Evolutionary conservation across 2,797 vertebrate species (phyloP).

Genomic region (Sphenodon punctatus): DNA sequence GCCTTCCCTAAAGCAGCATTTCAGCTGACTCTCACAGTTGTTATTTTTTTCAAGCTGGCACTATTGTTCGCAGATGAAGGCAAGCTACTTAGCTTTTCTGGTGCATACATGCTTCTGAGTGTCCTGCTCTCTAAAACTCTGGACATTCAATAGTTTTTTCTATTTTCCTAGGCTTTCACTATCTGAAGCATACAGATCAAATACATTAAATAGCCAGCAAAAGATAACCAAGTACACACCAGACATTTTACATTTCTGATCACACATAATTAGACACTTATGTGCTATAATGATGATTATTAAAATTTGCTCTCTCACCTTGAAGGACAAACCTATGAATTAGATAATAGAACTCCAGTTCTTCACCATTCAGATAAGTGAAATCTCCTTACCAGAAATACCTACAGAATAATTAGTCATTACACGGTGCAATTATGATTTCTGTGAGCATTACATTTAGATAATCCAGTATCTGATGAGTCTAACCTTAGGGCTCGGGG

Average conservation of each 20-base stretch:
- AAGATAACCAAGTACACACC: background rate
- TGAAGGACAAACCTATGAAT: background rate
- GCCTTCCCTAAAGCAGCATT: background rate
- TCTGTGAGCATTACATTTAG: background rate
- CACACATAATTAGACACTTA: constrained; percentile 32
- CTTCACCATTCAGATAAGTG: background rate
- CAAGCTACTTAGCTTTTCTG: fast-evolving
- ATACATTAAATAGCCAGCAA: background rate
- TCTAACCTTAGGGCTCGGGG: background rate
- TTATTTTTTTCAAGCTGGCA: background rate
- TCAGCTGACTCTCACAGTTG: background rate
- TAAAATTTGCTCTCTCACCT: constrained; percentile 44
- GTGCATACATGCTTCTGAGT: background rate
- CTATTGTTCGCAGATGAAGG: background rate
- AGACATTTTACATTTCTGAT: constrained; percentile 21
- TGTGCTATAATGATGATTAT: constrained; percentile 38
- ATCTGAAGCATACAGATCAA: background rate
- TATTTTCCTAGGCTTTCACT: background rate
- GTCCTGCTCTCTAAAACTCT: background rate
- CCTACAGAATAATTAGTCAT: background rate
- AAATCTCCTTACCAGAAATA: background rate
- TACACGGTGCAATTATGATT: background rate
- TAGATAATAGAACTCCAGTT: background rate
- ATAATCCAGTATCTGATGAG: background rate
- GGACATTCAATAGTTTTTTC: background rate